phyloP scores from a whole-genome alignment of 53 echinoderm and acorn worm species.

The Echinarachnius parma region DNA sequence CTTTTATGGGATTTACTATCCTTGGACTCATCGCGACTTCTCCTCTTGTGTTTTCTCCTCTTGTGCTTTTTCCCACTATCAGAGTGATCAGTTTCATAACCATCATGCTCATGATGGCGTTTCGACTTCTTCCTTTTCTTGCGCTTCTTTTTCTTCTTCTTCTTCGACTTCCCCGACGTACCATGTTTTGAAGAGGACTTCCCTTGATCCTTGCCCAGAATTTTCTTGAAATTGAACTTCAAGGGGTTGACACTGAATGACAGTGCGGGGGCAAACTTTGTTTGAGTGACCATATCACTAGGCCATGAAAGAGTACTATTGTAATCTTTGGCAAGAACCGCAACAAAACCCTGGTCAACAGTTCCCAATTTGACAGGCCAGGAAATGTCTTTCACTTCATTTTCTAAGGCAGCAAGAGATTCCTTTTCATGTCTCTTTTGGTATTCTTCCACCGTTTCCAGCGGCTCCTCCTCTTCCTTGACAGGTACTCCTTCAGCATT shows the following conservation, averaged over 20 bases:
- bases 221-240: slow-evolving; percentile 74
- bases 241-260: slow-evolving; percentile 90
- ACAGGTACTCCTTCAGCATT: not conserved
- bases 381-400: slow-evolving; percentile 24
- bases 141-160: slow-evolving; percentile 59
- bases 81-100: slow-evolving; percentile 26
- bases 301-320: slow-evolving; percentile 85
- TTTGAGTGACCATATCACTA: slow-evolving; percentile 66
- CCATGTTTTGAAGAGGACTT: slow-evolving; percentile 25
- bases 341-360: slow-evolving; percentile 76
- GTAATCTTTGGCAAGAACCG: slow-evolving; percentile 72
- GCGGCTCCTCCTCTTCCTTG: too few relatives aligned
- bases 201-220: slow-evolving; percentile 22
- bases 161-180: slow-evolving; percentile 24
- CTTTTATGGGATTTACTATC: slow-evolving; percentile 29
- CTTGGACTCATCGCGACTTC: slow-evolving; percentile 21
- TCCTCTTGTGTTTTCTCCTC: slow-evolving; percentile 45
- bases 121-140: slow-evolving; percentile 57
- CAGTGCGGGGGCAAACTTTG: slow-evolving; percentile 56
- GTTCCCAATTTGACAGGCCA: slow-evolving; percentile 54
- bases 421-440: slow-evolving; percentile 37
- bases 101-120: slow-evolving; percentile 19
- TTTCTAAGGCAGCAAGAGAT: slow-evolving; percentile 15
- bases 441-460: slow-evolving; percentile 30
- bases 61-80: slow-evolving; percentile 45